Base-by-base conservation (phyloP, 2,113 vertebrate species). In the Furnarius figulus region DNA sequence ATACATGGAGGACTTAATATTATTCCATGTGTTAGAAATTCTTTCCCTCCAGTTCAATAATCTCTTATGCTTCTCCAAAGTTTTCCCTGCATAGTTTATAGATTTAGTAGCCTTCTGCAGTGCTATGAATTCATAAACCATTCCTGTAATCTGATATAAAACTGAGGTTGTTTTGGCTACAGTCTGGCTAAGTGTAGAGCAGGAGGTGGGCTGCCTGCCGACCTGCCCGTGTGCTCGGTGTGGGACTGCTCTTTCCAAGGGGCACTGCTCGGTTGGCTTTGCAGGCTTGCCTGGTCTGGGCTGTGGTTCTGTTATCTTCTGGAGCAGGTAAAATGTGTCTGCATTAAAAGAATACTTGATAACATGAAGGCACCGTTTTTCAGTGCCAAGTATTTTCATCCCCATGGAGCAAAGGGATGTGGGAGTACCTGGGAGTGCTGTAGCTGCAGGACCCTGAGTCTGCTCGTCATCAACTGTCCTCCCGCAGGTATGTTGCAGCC, bases 221-320 rank as follows among this genome's bases (percentile, higher is more conserved):
- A 30, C 0, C 0, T 61, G 47, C 40, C 46, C 16, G 0, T 6
- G 6, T 22, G 35, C 73, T n/a, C 20, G 1, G 2, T 12, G 39
- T 3, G 1, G 47, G 40, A 5, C 67, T 88, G 67, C 49, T 10
- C 28, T 82, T 53, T 33, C 46, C 53, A 4, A 25, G 37, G 33
- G 44, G 7, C 59, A 37, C 35, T 19, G n/a, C 59, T 84, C 0
- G 0, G 10, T 19, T 44, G 40, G 8, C 35, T 89, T 63, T 76
- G 74, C 28, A 19, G 44, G 35, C n/a, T 49, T 1, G 0, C 63
- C 61, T 66, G 44, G 30, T 30, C n/a, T 0, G 0, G 9, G 9
- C 74, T 62, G 63, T 19, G 73, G 19, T 30, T 78, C 52, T 22
- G 4, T 40, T 15, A 2, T 40, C 50, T 71, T 75, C 68, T 77